Conservation (phyloP, 35 echinoderm and acorn worm species). For the Anneissia japonica region DNA sequence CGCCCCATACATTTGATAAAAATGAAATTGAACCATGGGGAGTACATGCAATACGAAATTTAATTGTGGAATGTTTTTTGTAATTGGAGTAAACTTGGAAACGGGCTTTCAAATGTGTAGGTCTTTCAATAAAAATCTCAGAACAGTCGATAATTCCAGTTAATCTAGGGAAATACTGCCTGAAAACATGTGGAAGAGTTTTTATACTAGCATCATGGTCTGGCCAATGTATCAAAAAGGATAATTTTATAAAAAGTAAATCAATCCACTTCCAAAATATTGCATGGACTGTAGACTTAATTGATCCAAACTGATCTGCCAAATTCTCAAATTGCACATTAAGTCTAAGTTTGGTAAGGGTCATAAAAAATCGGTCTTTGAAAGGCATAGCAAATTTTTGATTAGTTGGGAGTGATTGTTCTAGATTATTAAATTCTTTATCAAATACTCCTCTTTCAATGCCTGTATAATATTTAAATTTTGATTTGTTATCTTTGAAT, state of each 20-base stretch:
- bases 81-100: constrained; percentile 20
- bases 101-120: neutral
- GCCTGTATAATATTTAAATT: constrained; percentile 16
- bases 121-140: constrained; percentile 28
- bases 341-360: constrained; percentile 1
- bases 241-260: constrained; percentile 18
- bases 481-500: constrained; percentile 8
- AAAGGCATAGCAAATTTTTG: constrained; percentile 1
- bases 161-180: neutral
- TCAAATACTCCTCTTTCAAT: neutral
- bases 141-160: constrained; percentile 14
- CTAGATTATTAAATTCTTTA: neutral
- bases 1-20: constrained; percentile 15
- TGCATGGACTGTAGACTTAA: neutral
- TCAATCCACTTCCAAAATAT: constrained; percentile 26
- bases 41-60: constrained; percentile 1
- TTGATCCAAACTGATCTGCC: neutral
- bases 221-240: constrained; percentile 7
- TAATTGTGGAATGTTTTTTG: constrained; percentile 18
- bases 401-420: neutral
- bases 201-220: neutral
- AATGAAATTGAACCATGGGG: constrained; percentile 22
- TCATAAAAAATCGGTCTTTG: constrained; percentile 29
- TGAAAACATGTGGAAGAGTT: constrained; percentile 25
- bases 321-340: constrained; percentile 11